These are phyloP conservation scores for Limnephilus lunatus DNA, from an alignment of 2,888 invertebrate genomes.

Conservation along the genomic window DNA sequence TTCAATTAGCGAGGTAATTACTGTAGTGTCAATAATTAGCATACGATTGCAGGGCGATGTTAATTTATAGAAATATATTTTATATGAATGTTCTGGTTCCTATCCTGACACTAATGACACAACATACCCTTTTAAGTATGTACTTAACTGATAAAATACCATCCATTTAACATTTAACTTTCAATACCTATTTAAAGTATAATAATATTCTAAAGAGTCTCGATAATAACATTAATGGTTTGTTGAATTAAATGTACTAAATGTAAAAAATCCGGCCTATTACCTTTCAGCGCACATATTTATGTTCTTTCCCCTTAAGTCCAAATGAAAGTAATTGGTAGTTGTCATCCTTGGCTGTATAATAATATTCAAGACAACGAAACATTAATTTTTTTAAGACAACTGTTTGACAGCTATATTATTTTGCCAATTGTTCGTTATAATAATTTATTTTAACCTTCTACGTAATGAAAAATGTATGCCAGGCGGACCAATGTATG, in stretches of 20 bases:
- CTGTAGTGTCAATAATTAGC: neutral
- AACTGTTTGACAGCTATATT: neutral
- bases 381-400: neutral
- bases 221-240: neutral
- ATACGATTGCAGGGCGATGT: neutral
- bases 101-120: neutral
- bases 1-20: neutral
- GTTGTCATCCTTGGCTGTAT: neutral
- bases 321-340: neutral
- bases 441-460: neutral
- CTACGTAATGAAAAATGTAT: neutral
- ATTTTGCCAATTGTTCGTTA: neutral
- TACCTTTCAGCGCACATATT: neutral
- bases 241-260: neutral
- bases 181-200: neutral
- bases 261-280: neutral
- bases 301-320: neutral
- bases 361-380: neutral
- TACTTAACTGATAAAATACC: neutral
- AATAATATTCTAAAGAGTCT: neutral
- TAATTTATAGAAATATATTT: neutral
- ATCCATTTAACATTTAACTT: neutral
- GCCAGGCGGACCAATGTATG: constrained; percentile 24
- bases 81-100: neutral
- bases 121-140: neutral